These are phyloP conservation scores for Lumbricus terrestris DNA, from an alignment of 2,888 invertebrate genomes.

Conservation along the genomic window DNA sequence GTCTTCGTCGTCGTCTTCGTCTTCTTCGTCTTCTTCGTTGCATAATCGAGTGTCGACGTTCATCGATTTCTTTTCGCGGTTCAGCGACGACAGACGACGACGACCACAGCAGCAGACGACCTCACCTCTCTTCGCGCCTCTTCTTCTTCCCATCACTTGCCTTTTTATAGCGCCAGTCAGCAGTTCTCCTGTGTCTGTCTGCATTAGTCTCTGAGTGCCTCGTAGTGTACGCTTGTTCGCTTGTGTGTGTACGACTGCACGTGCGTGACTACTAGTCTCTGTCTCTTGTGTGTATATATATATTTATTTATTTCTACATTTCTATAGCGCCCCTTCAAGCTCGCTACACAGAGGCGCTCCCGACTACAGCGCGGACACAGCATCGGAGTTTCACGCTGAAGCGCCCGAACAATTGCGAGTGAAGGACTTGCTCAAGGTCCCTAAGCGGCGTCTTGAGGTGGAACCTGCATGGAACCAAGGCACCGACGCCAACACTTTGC, in stretches of 20 bases:
- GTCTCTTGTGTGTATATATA: neutral
- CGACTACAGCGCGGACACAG: too few species aligned
- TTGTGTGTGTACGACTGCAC: too few species aligned
- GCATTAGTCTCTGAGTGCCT: neutral
- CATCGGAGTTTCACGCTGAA: too few species aligned
- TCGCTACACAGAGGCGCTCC: too few species aligned
- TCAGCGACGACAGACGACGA: neutral
- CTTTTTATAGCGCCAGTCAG: too few species aligned
- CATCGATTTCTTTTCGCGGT: neutral
- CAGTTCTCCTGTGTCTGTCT: neutral
- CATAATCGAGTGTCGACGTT: neutral
- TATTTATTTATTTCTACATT: neutral
- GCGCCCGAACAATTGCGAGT: too few species aligned
- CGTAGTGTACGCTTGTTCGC: neutral
- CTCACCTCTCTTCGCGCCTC: neutral
- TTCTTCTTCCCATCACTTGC: neutral
- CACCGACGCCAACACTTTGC: too few species aligned
- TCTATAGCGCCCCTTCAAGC: too few species aligned
- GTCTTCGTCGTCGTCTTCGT: neutral
- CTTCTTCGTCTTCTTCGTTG: neutral
- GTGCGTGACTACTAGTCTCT: neutral
- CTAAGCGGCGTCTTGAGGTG: too few species aligned
- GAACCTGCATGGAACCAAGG: too few species aligned
- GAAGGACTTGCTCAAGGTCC: too few species aligned
- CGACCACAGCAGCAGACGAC: neutral